A percentile compares a stretch with the other conserved stretches of the same genome.
phyloP scores from a whole-genome alignment of 2,888 invertebrate genomes.

The Pardosa pseudoannulata region DNA sequence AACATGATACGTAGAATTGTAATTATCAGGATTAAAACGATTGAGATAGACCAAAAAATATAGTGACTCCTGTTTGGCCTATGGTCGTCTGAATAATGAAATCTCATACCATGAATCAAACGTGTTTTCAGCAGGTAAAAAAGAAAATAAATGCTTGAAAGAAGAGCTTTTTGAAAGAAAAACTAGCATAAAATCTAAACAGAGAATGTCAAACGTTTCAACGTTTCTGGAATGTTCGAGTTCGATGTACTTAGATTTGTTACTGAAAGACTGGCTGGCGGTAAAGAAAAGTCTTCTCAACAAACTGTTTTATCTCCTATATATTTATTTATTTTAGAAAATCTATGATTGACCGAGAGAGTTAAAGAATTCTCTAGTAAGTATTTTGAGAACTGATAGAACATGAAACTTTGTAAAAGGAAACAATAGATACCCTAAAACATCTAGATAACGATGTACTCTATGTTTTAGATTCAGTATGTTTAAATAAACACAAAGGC shows the following conservation, averaged over 20 bases:
- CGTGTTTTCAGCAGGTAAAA: neutral
- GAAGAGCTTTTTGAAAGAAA: neutral
- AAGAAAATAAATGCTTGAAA: neutral
- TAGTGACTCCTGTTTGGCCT: neutral
- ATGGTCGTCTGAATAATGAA: neutral
- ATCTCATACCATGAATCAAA: slow-evolving; percentile 8
- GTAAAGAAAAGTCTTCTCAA: no score
- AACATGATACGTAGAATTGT: neutral
- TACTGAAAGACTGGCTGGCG: neutral
- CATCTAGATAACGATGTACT: no score
- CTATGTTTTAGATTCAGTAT: no score
- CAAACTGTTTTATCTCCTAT: no score
- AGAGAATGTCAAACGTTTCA: slow-evolving; percentile 2
- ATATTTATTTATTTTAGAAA: no score
- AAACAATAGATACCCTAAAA: no score
- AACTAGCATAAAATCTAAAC: neutral
- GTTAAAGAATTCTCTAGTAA: no score
- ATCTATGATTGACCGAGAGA: no score
- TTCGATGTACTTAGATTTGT: slow-evolving; percentile 6
- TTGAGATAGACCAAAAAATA: neutral
- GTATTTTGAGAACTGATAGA: no score
- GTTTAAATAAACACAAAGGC: no score
- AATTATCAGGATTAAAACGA: slow-evolving; percentile 3
- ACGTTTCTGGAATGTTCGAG: neutral
- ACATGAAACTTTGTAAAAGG: no score